Evolutionary conservation across 2,888 invertebrate genomes (phyloP).

Genomic region (Macrosiphum euphorbiae): DNA sequence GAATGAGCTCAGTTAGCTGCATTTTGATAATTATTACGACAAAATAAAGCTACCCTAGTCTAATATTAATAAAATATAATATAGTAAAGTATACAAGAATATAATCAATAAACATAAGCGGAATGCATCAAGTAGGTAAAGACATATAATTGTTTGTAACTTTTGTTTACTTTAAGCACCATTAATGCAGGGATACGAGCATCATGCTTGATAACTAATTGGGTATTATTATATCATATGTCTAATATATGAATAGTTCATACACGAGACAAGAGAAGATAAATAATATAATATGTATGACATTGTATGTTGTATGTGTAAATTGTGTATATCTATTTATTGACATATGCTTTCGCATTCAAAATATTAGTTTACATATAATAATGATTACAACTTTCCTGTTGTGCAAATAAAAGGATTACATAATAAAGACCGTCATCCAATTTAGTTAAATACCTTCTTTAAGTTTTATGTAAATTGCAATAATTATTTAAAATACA

Average conservation of each 20-base stretch:
- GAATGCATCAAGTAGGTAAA: constrained; percentile 62
- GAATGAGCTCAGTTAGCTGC: not conserved
- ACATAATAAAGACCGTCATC: constrained; percentile 7
- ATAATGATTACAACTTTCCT: not conserved
- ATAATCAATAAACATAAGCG: constrained; percentile 55
- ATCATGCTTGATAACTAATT: constrained; percentile 59
- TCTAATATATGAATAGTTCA: constrained; percentile 35
- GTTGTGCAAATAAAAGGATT: not conserved
- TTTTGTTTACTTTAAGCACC: constrained; percentile 57
- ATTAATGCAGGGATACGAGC: constrained; percentile 41
- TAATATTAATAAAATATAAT: constrained; percentile 29
- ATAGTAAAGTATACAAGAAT: constrained; percentile 48
- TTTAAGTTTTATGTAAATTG: not conserved
- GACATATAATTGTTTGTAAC: constrained; percentile 57
- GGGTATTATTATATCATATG: constrained; percentile 9
- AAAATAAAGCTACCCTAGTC: constrained; percentile 37
- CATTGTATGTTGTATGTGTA: not conserved
- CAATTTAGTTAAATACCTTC: constrained; percentile 3
- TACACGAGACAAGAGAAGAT: constrained; percentile 32
- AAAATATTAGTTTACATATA: constrained; percentile 28
- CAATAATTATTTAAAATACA: not conserved
- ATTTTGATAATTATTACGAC: not conserved
- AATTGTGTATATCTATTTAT: not conserved
- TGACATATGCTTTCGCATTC: constrained; percentile 36
- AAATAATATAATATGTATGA: constrained; percentile 26